phyloP scores from a whole-genome alignment of 2,113 vertebrate species.

The Falco punctatus region DNA sequence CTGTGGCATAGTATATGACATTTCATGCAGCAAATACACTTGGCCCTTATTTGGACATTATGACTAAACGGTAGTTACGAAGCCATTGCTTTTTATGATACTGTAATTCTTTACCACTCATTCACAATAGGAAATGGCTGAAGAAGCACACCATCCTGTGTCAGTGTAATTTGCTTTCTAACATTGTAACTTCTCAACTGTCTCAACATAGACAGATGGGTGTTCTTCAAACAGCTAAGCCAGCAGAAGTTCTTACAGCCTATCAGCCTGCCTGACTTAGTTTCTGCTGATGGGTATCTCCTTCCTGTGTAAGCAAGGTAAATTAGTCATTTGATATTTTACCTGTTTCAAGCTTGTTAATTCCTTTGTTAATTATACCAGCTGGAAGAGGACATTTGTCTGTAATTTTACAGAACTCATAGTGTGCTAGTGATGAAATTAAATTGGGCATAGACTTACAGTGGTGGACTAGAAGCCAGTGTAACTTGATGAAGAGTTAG shows the following conservation, averaged over 20 bases:
- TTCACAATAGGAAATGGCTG: not conserved
- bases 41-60: not conserved
- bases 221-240: not conserved
- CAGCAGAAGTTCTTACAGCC: not conserved
- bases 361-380: not conserved
- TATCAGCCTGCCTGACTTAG: not conserved
- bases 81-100: not conserved
- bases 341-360: not conserved
- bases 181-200: not conserved
- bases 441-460: not conserved
- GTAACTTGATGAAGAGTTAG: not conserved
- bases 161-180: not conserved
- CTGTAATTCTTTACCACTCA: not conserved
- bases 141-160: not conserved
- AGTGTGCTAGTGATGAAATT: not conserved
- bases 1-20: not conserved
- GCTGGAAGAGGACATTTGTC: not conserved
- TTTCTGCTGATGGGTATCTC: not conserved
- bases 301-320: not conserved
- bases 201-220: fast-evolving
- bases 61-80: not conserved
- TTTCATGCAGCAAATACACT: not conserved
- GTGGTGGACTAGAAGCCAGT: not conserved
- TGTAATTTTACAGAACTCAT: fast-evolving
- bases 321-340: not conserved